Conservation (phyloP, 2,888 invertebrate species). For the Tetramorium bicarinatum region DNA sequence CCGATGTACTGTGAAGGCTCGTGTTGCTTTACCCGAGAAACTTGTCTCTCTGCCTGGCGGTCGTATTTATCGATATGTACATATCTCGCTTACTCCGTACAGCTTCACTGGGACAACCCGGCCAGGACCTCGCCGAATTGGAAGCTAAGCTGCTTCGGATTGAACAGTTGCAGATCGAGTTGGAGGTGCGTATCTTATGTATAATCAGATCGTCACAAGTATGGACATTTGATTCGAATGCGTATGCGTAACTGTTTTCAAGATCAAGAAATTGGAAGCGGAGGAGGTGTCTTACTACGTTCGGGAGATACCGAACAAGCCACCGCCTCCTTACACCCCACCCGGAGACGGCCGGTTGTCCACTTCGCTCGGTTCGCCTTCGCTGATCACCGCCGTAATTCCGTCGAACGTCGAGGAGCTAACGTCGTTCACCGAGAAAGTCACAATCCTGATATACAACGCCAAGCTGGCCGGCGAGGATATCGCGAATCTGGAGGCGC, state of each 20-base stretch:
- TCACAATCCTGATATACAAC: constrained; percentile 86
- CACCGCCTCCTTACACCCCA: constrained; percentile 92
- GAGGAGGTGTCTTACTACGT: constrained; percentile 88
- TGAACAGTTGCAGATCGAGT: constrained; percentile 89
- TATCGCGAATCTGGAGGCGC: constrained; percentile 80
- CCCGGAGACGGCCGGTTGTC: constrained; percentile 84
- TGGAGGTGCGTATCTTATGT: constrained; percentile 87
- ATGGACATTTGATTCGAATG: not conserved
- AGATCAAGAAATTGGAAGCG: constrained; percentile 89
- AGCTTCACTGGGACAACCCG: constrained; percentile 84
- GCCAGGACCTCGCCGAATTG: constrained; percentile 80
- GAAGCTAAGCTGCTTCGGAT: constrained; percentile 89
- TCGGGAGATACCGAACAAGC: constrained; percentile 91
- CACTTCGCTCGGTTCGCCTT: constrained; percentile 82
- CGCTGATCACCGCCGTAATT: constrained; percentile 83
- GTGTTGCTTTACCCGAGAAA: constrained; percentile 76
- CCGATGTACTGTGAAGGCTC: constrained; percentile 75
- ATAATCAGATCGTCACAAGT: not conserved
- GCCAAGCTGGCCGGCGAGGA: constrained; percentile 84
- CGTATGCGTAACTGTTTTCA: constrained; percentile 67
- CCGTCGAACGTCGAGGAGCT: constrained; percentile 87
- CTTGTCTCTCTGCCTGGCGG: constrained; percentile 32
- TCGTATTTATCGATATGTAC: constrained; percentile 53
- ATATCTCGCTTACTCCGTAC: constrained; percentile 43
- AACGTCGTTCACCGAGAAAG: constrained; percentile 86